Evolutionary conservation across 2,113 vertebrate species (phyloP).

Genomic region (Ailuropoda melanoleuca): DNA sequence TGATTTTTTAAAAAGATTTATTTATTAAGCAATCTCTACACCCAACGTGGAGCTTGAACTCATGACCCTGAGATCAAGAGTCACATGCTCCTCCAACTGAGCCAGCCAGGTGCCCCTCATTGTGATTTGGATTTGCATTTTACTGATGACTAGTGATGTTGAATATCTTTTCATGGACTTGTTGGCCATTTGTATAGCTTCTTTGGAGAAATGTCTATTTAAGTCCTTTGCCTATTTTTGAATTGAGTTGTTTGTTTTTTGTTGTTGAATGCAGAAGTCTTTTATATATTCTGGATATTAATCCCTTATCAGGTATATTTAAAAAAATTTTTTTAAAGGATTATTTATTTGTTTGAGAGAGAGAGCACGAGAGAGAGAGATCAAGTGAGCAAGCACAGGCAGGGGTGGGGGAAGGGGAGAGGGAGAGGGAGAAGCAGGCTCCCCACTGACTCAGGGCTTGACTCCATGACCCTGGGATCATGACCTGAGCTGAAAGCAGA

Average conservation of each 20-base stretch:
- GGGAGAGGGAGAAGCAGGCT: no score
- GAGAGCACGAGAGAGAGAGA: no score
- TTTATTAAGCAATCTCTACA: background rate
- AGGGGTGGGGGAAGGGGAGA: no score
- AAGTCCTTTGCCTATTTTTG: background rate
- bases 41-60: background rate
- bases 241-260: background rate
- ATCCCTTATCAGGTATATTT: background rate
- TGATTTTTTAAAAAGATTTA: background rate
- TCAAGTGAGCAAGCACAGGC: no score
- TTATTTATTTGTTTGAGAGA: no score
- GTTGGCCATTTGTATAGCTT: background rate
- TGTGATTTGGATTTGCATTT: constrained; percentile 23
- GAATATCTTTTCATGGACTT: background rate
- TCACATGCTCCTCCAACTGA: background rate
- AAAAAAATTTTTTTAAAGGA: no score
- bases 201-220: background rate
- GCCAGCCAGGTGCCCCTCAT: background rate
- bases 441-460: no score
- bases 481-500: no score
- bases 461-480: no score
- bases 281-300: background rate
- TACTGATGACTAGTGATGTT: background rate
- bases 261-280: background rate
- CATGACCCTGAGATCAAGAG: background rate